Evolutionary conservation across 2,797 vertebrate genomes (phyloP).

Genomic region (Myotis myotis): DNA sequence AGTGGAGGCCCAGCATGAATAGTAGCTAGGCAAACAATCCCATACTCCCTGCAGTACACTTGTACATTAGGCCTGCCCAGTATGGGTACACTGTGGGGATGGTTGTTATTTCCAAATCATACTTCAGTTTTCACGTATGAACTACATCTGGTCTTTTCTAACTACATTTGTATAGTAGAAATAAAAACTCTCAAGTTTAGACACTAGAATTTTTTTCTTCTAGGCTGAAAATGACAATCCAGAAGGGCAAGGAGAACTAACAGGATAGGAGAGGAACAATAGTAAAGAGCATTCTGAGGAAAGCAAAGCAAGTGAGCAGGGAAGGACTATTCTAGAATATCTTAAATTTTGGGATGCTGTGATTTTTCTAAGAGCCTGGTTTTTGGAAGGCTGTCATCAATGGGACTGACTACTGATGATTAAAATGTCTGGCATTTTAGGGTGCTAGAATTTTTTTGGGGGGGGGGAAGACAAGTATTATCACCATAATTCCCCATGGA

Average conservation of each 20-base stretch:
- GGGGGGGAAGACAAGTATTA: accelerated
- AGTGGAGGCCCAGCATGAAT: background rate
- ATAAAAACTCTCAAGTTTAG: background rate
- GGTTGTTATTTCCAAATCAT: background rate
- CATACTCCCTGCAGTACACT: accelerated
- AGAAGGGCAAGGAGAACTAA: background rate
- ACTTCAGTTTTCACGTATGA: background rate
- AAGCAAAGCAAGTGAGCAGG: background rate
- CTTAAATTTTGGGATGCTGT: background rate
- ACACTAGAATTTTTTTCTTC: background rate
- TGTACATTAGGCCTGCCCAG: background rate
- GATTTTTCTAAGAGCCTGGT: background rate
- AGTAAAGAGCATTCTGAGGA: background rate
- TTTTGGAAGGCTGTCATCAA: background rate
- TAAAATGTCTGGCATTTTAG: background rate
- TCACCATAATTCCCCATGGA: background rate
- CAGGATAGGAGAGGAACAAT: background rate
- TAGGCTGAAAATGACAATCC: background rate
- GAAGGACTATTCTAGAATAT: background rate
- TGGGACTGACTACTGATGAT: background rate
- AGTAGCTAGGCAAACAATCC: background rate
- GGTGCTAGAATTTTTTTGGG: background rate
- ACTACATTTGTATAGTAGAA: background rate
- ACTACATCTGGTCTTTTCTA: background rate
- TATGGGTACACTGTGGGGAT: accelerated